phyloP scores from a whole-genome alignment of 2,888 invertebrate genomes.

The Lapara coniferarum region DNA sequence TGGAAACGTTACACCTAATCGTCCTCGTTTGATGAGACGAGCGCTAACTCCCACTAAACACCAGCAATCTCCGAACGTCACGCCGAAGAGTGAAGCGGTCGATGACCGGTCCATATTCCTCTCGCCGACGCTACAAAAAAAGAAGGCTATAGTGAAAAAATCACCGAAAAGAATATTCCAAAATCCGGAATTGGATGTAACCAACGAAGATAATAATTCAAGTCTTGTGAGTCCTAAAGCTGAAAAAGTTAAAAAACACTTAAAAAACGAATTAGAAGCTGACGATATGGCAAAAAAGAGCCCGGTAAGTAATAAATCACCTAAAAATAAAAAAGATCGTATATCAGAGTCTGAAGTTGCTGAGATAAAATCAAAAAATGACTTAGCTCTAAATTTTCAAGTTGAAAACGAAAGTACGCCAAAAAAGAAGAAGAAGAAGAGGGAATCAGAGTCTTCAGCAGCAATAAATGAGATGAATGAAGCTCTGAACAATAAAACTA shows the following conservation, averaged over 20 bases:
- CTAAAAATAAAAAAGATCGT: constrained; percentile 14
- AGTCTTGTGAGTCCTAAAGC: constrained; percentile 60
- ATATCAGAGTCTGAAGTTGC: constrained; percentile 3
- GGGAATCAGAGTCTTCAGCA: constrained; percentile 32
- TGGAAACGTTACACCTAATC: constrained; percentile 81
- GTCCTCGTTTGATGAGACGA: constrained; percentile 71
- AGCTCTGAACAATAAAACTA: constrained; percentile 22
- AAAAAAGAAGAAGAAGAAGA: constrained; percentile 55
- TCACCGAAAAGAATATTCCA: constrained; percentile 78
- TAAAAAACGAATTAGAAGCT: constrained; percentile 63
- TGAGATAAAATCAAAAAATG: neutral
- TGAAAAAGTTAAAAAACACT: constrained; percentile 74
- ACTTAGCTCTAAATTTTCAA: constrained; percentile 27
- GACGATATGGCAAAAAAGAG: constrained; percentile 37
- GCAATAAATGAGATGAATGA: constrained; percentile 29
- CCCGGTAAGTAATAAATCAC: neutral
- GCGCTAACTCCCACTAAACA: constrained; percentile 77
- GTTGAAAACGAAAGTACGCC: constrained; percentile 49
- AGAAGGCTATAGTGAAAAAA: constrained; percentile 75
- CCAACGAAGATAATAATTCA: constrained; percentile 49
- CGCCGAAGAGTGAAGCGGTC: constrained; percentile 73
- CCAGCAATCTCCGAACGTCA: constrained; percentile 72
- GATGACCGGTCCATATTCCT: constrained; percentile 74
- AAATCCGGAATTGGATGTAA: constrained; percentile 64
- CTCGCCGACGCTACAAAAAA: constrained; percentile 73